Percentiles rank a stretch among this genome's conserved stretches.
phyloP scores from a whole-genome alignment of 2,797 vertebrate species.

The Apogon talboti region DNA sequence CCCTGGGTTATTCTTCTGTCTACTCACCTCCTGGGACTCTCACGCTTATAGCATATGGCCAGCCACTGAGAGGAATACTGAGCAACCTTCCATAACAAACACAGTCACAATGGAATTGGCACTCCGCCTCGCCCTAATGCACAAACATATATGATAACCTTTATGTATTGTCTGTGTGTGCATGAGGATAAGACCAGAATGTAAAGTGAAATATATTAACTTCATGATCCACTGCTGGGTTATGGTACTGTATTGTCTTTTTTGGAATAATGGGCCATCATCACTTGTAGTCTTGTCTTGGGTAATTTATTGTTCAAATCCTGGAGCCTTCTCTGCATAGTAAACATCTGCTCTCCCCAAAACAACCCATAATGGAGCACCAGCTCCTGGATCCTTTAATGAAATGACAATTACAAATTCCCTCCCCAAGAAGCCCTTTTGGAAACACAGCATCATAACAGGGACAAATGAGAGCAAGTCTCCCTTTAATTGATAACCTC shows the following conservation, averaged over 20 bases:
- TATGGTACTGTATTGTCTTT: slow-evolving; percentile 37
- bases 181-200: slow-evolving; percentile 11
- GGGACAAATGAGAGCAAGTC: slow-evolving; percentile 64
- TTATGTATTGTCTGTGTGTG: slow-evolving; percentile 1
- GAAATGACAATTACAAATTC: slow-evolving; percentile 57
- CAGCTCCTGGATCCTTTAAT: slow-evolving; percentile 32
- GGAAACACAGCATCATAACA: slow-evolving; percentile 57
- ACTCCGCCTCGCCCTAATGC: slow-evolving; percentile 5
- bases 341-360: slow-evolving; percentile 57
- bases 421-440: slow-evolving; percentile 42
- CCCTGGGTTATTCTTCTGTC: slow-evolving; percentile 39
- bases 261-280: slow-evolving; percentile 46
- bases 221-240: background rate
- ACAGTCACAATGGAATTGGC: slow-evolving; percentile 1
- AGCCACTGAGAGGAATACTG: slow-evolving; percentile 66
- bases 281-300: slow-evolving; percentile 43
- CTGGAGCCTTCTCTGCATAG: slow-evolving; percentile 29
- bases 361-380: slow-evolving; percentile 38
- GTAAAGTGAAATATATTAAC: slow-evolving; percentile 17
- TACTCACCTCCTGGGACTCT: slow-evolving; percentile 54
- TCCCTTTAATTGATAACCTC: slow-evolving; percentile 73
- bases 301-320: slow-evolving; percentile 53
- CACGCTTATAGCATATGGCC: slow-evolving; percentile 40
- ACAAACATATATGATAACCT: slow-evolving; percentile 1
- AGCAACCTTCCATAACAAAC: slow-evolving; percentile 26